Evolutionary conservation across 2,888 invertebrate species (phyloP).

Genomic region (Hypomecis atomaria): DNA sequence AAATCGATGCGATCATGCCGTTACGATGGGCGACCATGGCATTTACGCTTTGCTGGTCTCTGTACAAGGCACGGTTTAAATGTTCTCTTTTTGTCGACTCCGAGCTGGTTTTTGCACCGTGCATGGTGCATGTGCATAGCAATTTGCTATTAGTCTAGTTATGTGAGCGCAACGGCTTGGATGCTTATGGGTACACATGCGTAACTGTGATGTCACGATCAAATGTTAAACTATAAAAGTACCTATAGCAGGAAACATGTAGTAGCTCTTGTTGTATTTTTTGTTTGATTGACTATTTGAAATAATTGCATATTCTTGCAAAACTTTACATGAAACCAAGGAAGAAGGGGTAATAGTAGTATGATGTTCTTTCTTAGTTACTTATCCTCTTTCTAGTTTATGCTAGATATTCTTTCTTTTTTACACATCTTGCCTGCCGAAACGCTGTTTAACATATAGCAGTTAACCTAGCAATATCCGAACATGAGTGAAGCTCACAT

Average conservation of each 20-base stretch:
- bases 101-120: conserved; percentile 53
- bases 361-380: too few species aligned
- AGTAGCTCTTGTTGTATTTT: not conserved
- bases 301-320: too few species aligned
- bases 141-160: conserved; percentile 62
- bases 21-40: conserved; percentile 81
- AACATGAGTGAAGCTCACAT: too few species aligned
- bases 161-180: conserved; percentile 51
- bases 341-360: too few species aligned
- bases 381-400: too few species aligned
- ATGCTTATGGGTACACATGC: conserved; percentile 20
- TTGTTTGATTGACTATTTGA: not conserved
- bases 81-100: conserved; percentile 67
- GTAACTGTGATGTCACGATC: conserved; percentile 18
- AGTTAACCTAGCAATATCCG: too few species aligned
- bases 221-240: not conserved
- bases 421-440: too few species aligned
- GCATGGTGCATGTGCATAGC: conserved; percentile 51
- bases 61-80: conserved; percentile 69
- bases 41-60: conserved; percentile 79
- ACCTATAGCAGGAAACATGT: too few species aligned
- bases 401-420: too few species aligned
- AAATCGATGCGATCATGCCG: conserved; percentile 69
- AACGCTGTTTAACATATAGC: too few species aligned
- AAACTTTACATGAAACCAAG: too few species aligned